These are phyloP conservation scores for Hafferia zeledoni DNA, from an alignment of 2,797 vertebrate species.

Conservation along the genomic window DNA sequence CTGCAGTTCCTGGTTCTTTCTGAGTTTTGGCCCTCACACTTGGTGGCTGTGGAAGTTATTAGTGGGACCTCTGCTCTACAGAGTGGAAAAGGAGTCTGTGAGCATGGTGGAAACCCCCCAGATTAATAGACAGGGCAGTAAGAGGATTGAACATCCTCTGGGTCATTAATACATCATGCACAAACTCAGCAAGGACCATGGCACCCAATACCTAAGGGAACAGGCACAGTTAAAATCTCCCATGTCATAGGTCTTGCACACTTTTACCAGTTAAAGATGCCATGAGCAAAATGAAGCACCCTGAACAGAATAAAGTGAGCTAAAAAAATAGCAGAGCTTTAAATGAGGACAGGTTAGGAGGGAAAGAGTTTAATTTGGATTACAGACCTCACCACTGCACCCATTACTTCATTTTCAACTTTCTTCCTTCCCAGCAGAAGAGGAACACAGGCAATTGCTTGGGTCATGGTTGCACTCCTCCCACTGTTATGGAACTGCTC, in stretches of 20 bases:
- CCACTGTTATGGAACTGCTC: not conserved
- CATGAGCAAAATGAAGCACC: not conserved
- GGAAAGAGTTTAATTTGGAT: not conserved
- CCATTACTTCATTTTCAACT: not conserved
- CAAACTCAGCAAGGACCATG: not conserved
- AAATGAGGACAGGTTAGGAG: not conserved
- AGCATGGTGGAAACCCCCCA: not conserved
- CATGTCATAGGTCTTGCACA: not conserved
- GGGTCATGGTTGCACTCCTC: fast-evolving
- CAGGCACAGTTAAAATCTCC: fast-evolving
- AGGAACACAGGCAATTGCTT: not conserved
- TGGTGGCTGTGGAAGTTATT: not conserved
- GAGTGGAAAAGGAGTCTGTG: not conserved
- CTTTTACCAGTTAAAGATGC: not conserved
- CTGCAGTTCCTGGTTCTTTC: not conserved
- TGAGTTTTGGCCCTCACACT: not conserved
- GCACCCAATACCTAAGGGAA: not conserved
- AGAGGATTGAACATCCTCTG: not conserved
- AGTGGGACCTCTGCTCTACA: not conserved
- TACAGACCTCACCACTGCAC: not conserved
- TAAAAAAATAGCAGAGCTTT: not conserved
- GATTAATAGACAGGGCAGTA: too few species aligned
- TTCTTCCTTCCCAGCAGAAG: not conserved
- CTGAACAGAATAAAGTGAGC: not conserved
- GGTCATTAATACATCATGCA: not conserved